Evolutionary conservation across 2,797 vertebrate genomes (phyloP), one percentile per base, ranked within the genome.

Genomic region (Tapera naevia): DNA sequence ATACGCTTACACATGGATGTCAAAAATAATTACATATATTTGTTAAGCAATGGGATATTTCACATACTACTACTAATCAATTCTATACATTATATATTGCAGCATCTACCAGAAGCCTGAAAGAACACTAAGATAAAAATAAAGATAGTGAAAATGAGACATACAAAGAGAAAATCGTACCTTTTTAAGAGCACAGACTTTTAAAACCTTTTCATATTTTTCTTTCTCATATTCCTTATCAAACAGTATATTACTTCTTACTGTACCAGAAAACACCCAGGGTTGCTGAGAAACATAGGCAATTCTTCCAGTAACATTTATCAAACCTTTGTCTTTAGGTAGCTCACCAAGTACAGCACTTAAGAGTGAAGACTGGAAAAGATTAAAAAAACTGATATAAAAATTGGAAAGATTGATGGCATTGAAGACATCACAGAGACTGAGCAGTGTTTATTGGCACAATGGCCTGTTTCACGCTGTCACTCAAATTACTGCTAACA

Each of bases 191-290:
- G 99, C 99, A 61, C 99, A 99, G 53, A 98, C 99, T 97, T 97
- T 98, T 80, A 99, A 97, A 61, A 99, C 98, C 84, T 96, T 98
- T 60, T 99, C 98, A 0, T 99, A 99, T 88, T 98, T 99, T 95
- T 98, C 98, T 64, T 97, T 98, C 93, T 98, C 97, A 50, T 99
- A 98, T 83, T 98, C 98, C 94, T 98, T 99, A 87, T 99, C 99
- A 93, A 99, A 99, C 41, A 99, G 97, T 96, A 99, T 99, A 96
- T 99, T 99, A 97, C 98, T 99, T 82, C 98, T 98, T 76, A 99
- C 98, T 5, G 99, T 99, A n/a, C 99, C 99, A 11, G 99, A 98
- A 97, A 99, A 99, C 80, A 99, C 98, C 98, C 99, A 99, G 27
- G 99, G 98, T 94, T 99, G 99, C 98, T 99, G 99, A 51, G 98